Percentiles rank a stretch among this genome's conserved stretches.
Evolutionary conservation across 2,888 invertebrate genomes (phyloP).

Genomic region (Volucella bombylans): DNA sequence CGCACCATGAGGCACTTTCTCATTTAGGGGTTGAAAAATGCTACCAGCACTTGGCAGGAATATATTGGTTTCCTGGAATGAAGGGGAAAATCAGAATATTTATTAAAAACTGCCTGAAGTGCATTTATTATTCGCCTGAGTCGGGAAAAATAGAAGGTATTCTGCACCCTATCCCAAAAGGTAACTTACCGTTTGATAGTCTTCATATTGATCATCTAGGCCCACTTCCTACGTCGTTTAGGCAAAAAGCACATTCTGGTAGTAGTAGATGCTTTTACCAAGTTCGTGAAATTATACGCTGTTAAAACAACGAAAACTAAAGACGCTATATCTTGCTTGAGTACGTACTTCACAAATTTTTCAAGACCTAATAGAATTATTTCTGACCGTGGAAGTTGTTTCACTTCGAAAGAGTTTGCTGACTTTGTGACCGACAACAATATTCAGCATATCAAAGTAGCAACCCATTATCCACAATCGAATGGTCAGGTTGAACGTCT

Average conservation of each 20-base stretch:
- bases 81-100: no score
- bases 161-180: no score
- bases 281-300: conserved; percentile 36
- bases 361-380: conserved; percentile 31
- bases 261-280: conserved; percentile 41
- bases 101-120: no score
- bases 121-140: no score
- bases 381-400: conserved; percentile 42
- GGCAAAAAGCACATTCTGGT: conserved; percentile 34
- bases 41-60: no score
- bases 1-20: no score
- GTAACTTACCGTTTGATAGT: no score
- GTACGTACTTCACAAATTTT: conserved; percentile 25
- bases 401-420: conserved; percentile 45
- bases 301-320: conserved; percentile 34
- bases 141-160: no score
- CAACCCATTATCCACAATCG: conserved; percentile 38
- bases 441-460: conserved; percentile 52
- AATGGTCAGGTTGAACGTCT: conserved; percentile 44
- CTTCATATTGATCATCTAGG: no score
- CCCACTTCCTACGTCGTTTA: conserved; percentile 1
- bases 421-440: conserved; percentile 21
- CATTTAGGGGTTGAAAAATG: no score
- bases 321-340: conserved; percentile 35
- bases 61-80: no score